Evolutionary conservation across 2,888 invertebrate genomes (phyloP).

Genomic region (Apodemia hepburni): DNA sequence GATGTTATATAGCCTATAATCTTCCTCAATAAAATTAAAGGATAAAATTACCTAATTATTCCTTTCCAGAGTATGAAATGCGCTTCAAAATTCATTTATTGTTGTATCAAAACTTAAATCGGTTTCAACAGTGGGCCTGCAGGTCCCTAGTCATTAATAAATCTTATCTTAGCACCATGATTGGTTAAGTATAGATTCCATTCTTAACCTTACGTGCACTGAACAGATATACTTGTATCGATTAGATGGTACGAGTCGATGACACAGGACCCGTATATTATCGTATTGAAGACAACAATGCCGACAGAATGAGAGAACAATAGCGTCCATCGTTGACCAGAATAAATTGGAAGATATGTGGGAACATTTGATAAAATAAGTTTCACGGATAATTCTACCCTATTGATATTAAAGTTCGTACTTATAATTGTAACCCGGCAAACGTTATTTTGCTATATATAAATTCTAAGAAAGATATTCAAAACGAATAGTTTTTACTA

Average conservation of each 20-base stretch:
- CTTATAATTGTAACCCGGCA: no score
- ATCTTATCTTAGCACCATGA: neutral
- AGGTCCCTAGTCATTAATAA: neutral
- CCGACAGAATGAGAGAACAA: slow-evolving; percentile 31
- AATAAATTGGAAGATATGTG: slow-evolving; percentile 30
- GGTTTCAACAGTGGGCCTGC: no score
- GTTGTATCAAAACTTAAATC: no score
- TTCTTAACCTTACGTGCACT: neutral
- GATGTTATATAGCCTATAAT: no score
- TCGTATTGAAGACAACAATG: slow-evolving; percentile 27
- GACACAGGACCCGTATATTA: slow-evolving; percentile 31
- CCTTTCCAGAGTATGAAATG: no score
- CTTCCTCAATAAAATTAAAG: no score
- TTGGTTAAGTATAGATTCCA: slow-evolving; percentile 4
- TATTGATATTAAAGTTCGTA: no score
- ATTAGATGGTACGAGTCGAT: slow-evolving; percentile 18
- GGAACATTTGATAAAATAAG: slow-evolving; percentile 25
- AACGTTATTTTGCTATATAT: no score
- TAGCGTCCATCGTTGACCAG: slow-evolving; percentile 28
- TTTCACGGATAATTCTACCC: neutral
- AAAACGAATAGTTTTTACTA: no score
- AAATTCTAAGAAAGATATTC: no score
- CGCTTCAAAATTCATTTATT: no score
- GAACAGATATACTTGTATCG: slow-evolving; percentile 7
- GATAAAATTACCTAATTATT: no score